These are phyloP conservation scores for Nomada ruficornis DNA, from an alignment of 2,888 invertebrate genomes.

Conservation along the genomic window DNA sequence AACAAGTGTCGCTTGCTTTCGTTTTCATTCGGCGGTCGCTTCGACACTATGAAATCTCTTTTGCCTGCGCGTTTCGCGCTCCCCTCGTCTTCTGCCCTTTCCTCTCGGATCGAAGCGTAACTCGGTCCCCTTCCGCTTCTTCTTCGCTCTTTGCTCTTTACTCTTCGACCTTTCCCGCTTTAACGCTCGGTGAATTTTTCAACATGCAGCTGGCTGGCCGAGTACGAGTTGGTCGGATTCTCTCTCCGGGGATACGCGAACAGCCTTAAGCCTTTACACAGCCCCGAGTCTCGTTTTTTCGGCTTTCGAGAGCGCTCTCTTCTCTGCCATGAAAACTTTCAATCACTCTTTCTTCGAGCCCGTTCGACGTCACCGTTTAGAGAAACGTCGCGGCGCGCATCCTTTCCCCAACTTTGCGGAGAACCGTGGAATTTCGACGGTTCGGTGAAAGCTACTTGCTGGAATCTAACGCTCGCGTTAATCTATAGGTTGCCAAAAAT, in stretches of 20 bases:
- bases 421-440: neutral
- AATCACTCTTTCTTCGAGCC: neutral
- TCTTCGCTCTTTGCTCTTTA: conserved; percentile 46
- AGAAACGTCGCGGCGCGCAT: neutral
- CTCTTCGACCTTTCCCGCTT: conserved; percentile 52
- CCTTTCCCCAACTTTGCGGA: neutral
- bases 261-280: conserved; percentile 22
- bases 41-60: conserved; percentile 55
- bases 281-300: neutral
- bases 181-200: conserved; percentile 70
- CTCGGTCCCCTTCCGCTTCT: conserved; percentile 12
- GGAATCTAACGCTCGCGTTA: neutral
- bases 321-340: neutral
- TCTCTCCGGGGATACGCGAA: conserved; percentile 34
- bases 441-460: neutral
- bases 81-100: conserved; percentile 10
- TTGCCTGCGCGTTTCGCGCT: conserved; percentile 39
- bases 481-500: neutral
- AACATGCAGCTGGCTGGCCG: conserved; percentile 52
- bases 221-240: conserved; percentile 44
- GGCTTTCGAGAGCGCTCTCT: conserved; percentile 4
- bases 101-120: conserved; percentile 4
- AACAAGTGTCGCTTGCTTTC: conserved; percentile 34
- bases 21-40: conserved; percentile 47
- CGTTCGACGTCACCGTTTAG: neutral